A percentile compares a stretch with the other conserved stretches of the same genome.
phyloP scores from a whole-genome alignment of 2,797 vertebrate genomes.

The Notolepis coatsorum region DNA sequence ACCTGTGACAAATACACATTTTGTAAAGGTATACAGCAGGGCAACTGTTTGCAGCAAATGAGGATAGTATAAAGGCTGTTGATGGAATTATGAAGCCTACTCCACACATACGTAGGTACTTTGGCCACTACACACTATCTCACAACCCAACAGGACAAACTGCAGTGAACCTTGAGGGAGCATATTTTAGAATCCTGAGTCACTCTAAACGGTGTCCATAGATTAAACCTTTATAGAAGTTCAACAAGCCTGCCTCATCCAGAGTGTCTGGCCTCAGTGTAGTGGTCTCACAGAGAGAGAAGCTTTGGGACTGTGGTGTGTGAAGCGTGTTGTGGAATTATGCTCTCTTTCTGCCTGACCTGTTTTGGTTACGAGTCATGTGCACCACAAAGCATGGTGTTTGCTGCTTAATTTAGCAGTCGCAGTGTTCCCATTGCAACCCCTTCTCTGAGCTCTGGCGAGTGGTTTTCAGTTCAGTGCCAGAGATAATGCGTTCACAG shows the following conservation, averaged over 20 bases:
- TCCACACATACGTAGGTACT: no score
- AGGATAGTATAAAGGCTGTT: no score
- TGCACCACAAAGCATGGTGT: conserved; percentile 41
- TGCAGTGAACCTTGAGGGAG: no score
- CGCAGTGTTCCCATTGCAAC: conserved; percentile 17
- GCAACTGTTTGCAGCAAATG: no score
- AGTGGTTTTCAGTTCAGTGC: conserved; percentile 18
- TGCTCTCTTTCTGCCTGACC: conserved; percentile 61
- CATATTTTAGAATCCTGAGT: no score
- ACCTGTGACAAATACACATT: no score
- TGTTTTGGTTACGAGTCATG: conserved; percentile 48
- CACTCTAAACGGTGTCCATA: no score
- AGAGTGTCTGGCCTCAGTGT: no score
- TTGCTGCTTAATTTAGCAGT: conserved; percentile 63
- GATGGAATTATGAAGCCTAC: no score
- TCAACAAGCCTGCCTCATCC: no score
- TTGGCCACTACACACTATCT: conserved; percentile 11
- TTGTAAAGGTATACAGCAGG: no score
- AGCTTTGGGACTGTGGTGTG: conserved; percentile 1
- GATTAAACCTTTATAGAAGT: no score
- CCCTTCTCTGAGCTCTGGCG: conserved; percentile 32
- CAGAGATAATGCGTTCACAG: conserved; percentile 21
- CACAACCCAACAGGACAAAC: conserved; percentile 16
- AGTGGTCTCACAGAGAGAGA: background rate
- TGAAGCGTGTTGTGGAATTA: conserved; percentile 29